Evolutionary conservation across 2,888 invertebrate genomes (phyloP).

Genomic region (Meliscaeva auricollis): DNA sequence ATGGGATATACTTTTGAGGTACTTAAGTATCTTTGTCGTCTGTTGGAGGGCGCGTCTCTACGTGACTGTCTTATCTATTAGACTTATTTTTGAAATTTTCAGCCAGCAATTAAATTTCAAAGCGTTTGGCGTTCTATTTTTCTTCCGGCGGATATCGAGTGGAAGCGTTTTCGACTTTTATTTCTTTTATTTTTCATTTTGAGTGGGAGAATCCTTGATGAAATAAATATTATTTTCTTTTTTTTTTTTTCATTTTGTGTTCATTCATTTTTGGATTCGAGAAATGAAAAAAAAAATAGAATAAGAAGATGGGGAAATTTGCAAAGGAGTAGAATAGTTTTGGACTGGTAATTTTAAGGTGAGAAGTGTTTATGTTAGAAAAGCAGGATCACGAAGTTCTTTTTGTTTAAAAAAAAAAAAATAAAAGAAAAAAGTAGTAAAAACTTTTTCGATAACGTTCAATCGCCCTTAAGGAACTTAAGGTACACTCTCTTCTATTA

Average conservation of each 20-base stretch:
- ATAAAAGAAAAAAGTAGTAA: slow-evolving; percentile 9
- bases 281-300: slow-evolving; percentile 41
- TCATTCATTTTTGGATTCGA: slow-evolving; percentile 54
- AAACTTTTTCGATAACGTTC: slow-evolving; percentile 69
- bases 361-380: slow-evolving; percentile 71
- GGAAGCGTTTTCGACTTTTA: slow-evolving; percentile 54
- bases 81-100: slow-evolving; percentile 74
- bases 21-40: slow-evolving; percentile 59
- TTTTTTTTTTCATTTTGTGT: background rate
- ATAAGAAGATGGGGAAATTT: slow-evolving; percentile 48
- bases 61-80: slow-evolving; percentile 77
- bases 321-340: background rate
- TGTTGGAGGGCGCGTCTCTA: slow-evolving; percentile 38
- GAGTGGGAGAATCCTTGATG: slow-evolving; percentile 16
- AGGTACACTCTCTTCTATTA: background rate
- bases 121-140: slow-evolving; percentile 41
- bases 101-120: slow-evolving; percentile 76
- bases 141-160: slow-evolving; percentile 66
- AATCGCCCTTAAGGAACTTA: slow-evolving; percentile 67
- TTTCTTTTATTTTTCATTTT: slow-evolving; percentile 2
- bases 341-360: slow-evolving; percentile 54
- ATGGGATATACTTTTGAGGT: slow-evolving; percentile 33
- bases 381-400: slow-evolving; percentile 57
- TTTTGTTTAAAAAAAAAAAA: background rate
- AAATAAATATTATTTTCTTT: slow-evolving; percentile 54